These are phyloP conservation scores for Andrena trimmerana DNA, from an alignment of 2,888 invertebrate genomes.

Conservation along the genomic window DNA sequence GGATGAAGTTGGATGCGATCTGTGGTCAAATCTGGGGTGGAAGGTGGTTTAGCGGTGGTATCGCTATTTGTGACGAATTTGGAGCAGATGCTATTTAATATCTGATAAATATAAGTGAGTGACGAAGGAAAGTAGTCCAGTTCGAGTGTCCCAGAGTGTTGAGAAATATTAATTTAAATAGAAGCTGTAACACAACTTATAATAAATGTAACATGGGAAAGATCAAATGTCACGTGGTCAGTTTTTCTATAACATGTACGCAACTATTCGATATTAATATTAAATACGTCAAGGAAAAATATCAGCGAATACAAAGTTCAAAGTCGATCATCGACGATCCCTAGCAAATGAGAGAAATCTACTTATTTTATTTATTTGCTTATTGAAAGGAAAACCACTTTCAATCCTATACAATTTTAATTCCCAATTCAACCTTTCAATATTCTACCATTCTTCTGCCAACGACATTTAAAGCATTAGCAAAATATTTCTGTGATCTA, in stretches of 20 bases:
- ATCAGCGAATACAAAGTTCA: constrained; percentile 6
- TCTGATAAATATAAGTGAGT: too few species aligned
- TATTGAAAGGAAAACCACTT: background rate
- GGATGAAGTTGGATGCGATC: background rate
- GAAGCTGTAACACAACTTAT: background rate
- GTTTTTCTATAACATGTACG: constrained; percentile 7
- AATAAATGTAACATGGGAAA: background rate
- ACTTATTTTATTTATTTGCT: constrained; percentile 11
- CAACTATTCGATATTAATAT: constrained; percentile 22
- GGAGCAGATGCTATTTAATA: too few species aligned
- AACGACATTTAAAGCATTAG: background rate
- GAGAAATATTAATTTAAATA: background rate
- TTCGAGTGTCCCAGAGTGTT: background rate
- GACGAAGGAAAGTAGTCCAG: background rate
- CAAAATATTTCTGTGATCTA: too few species aligned
- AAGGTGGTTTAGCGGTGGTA: too few species aligned
- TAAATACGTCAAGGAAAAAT: constrained; percentile 16
- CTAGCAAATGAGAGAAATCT: background rate
- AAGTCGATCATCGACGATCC: background rate
- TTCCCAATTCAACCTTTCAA: background rate
- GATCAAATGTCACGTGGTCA: constrained; percentile 5
- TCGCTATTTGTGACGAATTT: too few species aligned
- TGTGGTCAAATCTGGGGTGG: too few species aligned
- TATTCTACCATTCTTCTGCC: background rate
- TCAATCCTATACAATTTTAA: background rate